A percentile compares a stretch with the other conserved stretches of the same genome.
Conservation (phyloP, 2,113 vertebrate species). For the Collichthys lucidus region DNA sequence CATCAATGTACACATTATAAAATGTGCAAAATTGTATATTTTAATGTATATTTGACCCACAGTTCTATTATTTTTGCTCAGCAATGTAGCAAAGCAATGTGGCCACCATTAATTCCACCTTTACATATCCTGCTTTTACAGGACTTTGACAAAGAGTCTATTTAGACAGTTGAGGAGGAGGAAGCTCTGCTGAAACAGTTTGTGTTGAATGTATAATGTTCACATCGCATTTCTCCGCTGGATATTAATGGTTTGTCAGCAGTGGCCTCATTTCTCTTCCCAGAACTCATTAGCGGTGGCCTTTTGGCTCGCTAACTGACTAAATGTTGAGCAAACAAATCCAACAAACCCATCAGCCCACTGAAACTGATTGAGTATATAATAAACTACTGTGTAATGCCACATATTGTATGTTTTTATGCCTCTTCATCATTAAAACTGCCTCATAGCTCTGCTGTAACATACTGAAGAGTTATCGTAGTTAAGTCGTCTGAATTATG, state of each 20-base stretch:
- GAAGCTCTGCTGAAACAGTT: neutral
- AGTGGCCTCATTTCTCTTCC: conserved; percentile 43
- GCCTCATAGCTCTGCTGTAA: too few species aligned
- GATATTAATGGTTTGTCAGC: conserved; percentile 40
- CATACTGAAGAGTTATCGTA: too few species aligned
- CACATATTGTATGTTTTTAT: neutral
- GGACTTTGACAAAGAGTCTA: too few species aligned
- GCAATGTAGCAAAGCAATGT: too few species aligned
- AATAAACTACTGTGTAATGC: neutral
- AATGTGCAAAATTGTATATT: neutral
- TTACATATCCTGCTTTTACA: too few species aligned
- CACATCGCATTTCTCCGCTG: conserved; percentile 3
- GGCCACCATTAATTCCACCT: too few species aligned
- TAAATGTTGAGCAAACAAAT: conserved; percentile 45
- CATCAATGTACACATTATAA: neutral
- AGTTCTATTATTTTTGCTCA: neutral
- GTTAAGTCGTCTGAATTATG: neutral
- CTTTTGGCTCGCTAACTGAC: conserved; percentile 39
- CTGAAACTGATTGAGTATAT: conserved; percentile 18
- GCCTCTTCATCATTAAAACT: neutral
- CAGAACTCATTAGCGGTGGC: conserved; percentile 52
- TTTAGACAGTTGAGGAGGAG: neutral
- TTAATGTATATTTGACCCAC: neutral
- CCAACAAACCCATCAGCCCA: conserved; percentile 14
- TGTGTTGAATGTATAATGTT: neutral